Evolutionary conservation across 1,140 invertebrate genomes (phyloP).

Genomic region (Sinonovacula constricta): DNA sequence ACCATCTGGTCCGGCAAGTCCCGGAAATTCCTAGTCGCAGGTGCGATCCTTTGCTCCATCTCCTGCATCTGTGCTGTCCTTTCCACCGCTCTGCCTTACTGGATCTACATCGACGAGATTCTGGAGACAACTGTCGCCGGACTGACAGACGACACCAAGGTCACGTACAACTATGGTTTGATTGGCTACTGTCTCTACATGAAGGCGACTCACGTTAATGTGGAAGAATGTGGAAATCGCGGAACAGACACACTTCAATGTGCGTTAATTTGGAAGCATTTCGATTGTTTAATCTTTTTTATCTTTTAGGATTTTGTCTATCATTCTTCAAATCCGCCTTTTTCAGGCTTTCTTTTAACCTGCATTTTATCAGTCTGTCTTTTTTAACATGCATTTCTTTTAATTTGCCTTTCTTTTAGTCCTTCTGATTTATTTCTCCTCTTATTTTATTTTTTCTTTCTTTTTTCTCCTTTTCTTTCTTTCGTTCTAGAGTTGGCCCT

Average conservation of each 20-base stretch:
- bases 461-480: too few species aligned
- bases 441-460: too few species aligned
- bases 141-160: slow-evolving; percentile 15
- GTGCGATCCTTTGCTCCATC: slow-evolving; percentile 6
- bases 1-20: background rate
- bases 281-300: too few species aligned
- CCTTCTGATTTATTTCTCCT: too few species aligned
- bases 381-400: too few species aligned
- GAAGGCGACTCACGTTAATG: slow-evolving; percentile 17
- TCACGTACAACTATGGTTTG: slow-evolving; percentile 29
- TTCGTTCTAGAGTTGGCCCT: too few species aligned
- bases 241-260: background rate
- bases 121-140: slow-evolving; percentile 31
- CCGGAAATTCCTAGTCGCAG: background rate
- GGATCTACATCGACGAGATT: slow-evolving; percentile 5
- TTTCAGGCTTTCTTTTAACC: too few species aligned
- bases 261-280: background rate
- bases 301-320: too few species aligned
- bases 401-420: background rate
- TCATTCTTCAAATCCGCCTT: too few species aligned
- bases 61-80: background rate
- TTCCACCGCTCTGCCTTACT: slow-evolving; percentile 7
- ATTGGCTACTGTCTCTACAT: slow-evolving; percentile 19
- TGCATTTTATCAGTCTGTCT: too few species aligned
- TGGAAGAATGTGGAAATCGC: slow-evolving; percentile 6